Evolutionary conservation across 2,113 vertebrate genomes (phyloP), one percentile per base, ranked within the genome.

Genomic region (Rafetus swinhoei): DNA sequence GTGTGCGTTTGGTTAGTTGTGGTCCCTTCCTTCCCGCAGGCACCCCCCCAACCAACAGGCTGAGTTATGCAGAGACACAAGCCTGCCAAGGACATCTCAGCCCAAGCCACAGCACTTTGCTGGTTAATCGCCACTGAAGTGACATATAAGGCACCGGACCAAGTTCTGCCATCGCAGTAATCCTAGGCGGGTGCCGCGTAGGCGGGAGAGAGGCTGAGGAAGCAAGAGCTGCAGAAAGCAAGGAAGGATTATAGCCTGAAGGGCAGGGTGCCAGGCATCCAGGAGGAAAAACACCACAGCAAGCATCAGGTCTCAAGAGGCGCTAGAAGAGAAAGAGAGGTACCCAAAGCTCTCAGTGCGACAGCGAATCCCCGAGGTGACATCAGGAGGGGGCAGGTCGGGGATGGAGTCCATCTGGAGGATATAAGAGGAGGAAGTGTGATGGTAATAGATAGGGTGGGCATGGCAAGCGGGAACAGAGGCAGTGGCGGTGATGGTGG

Each of bases 371-470:
- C 97, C 98, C 91, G 98, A 96, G 95, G 98, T 98, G 98, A 97
- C 98, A 86, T 99, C 99, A 93, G 98, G 98, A 97, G 97, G 98
- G 97, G 98, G 97, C 22, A 98, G 98, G 95, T 99, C 99, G 29
- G 99, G 98, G 97, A 98, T 98, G 97, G 99, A 97, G 90, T 99
- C 99, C 99, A 98, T 98, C 98, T 99, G 99, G 97, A 99, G 99
- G 98, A 99, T 98, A 95, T 98, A 98, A 97, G 98, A 98, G 95
- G 98, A 97, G 95, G 99, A 98, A 98, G 98, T 98, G 96, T 98
- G 97, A 92, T 97, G 97, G 97, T 98, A 98, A 97, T 98, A 98
- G 97, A 97, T 92, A 95, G 98, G 98, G 96, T 98, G 97, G 90
- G 97, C 84, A 97, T 98, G 98, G 96, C 96, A 97, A 96, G 95